Base-by-base conservation (phyloP, 2,797 vertebrate species). In the Galaxias olidus region DNA sequence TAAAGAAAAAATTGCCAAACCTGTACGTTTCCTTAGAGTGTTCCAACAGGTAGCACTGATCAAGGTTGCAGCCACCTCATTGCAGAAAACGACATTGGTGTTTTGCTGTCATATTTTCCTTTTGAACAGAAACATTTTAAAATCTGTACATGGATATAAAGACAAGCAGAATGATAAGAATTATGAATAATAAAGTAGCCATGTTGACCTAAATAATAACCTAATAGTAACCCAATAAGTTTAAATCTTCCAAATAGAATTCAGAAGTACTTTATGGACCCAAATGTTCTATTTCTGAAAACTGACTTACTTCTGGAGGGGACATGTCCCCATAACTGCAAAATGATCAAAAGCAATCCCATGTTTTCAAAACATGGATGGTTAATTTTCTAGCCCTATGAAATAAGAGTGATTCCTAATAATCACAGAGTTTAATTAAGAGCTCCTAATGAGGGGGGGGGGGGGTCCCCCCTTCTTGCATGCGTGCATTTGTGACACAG, bases 331-430 rank as follows among this genome's bases (percentile, higher is more conserved):
- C 18, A 10, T 56, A 47, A 57, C 54, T 62, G 45, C 51, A 10
- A 7, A 71, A 66, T 59, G 18, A 61, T 19, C 12, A 66, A 65
- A 52, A 73, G 74, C 59, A 42, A 61, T 63, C 20, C 52, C 15
- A 50, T 65, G 55, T 67, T 64, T 61, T 73, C 18, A 58, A 68
- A 83, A 81, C 63, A 73, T 66, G 51, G 50, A 47, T 14, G 14
- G 50, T 61, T 45, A 58, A 58, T 73, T 72, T 78, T 69, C 13
- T 61, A 61, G 62, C 61, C 68, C 15, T 49, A n/a, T 52, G 48
- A 73, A 75, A 68, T 69, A 47, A 54, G 13, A 12, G 41, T 77
- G 75, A 83, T 66, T 84, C 73, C 77, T 65, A 74, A 85, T 70
- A 63, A 78, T 71, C 72, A 81, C 69, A 73, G 55, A 67, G 69